Base-by-base conservation (phyloP, 1,140 invertebrate species). In the Drosophila virilis region DNA sequence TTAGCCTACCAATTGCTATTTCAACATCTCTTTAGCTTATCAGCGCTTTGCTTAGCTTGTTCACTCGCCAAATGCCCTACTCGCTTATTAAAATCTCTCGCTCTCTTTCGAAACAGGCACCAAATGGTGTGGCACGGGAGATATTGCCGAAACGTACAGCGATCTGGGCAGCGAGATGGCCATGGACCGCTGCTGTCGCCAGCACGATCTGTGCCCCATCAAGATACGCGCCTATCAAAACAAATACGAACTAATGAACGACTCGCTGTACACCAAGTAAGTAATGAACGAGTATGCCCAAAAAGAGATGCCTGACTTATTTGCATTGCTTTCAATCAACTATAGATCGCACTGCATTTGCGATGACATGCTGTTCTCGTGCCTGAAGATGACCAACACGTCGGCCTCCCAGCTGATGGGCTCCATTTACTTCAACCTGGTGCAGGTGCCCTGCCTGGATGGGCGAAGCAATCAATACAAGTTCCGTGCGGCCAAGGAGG, bases 91-190 rank as follows among this genome's bases (percentile, higher is more conserved):
- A 9, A n/a, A 43, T 15, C 13, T 35, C 35, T 15, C 37, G 9
- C 38, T 46, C 6, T 9, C 40, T 35, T 9, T n/a, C 0, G 22
- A 5, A 8, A 2, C 35, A 97, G 97, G 97, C 45, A 97, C 97
- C 45, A 97, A 97, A 92, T 97, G 97, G 97, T 98, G 97, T 85
- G 97, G 97, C 2, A 95, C 96, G 0, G 97, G 97, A 1, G 97
- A 97, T 88, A 95, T 97, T 61, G 97, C 97, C 1, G 93, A 94
- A n/a, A 94, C 94, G 78, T 97, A 97, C 92, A 96, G 96, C 91
- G 96, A 98, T 91, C 93, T 98, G 50, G 97, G 97, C 22, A 92
- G 93, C 0, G 94, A 96, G 78, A 92, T 93, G 38, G 92, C 93
- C 15, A 94, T 97, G 60, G 97, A 98, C 92, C 95, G 95, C 76